phyloP scores from a whole-genome alignment of 64 coral and sea anemone species.

The Montipora cactus region DNA sequence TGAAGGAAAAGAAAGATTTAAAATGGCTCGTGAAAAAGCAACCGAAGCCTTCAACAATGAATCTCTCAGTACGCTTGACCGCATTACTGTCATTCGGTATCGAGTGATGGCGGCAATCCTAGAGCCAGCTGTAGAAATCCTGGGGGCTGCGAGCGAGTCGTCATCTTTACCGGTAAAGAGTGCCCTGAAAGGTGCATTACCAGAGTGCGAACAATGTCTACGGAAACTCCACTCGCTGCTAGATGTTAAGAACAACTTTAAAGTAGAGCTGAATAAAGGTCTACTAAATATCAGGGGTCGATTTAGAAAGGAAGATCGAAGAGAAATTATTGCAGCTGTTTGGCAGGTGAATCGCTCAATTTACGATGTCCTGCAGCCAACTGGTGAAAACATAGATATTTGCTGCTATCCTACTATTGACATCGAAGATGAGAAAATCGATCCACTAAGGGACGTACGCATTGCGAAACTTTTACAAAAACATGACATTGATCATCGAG shows the following conservation, averaged over 20 bases:
- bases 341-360: constrained; percentile 19
- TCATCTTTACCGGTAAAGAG: not conserved
- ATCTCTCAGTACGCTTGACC: constrained; percentile 15
- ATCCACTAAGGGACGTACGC: not conserved
- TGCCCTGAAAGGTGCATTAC: not conserved
- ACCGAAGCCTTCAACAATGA: constrained; percentile 72
- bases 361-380: not conserved
- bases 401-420: constrained; percentile 4
- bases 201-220: constrained; percentile 52
- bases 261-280: not conserved
- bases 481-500: not conserved
- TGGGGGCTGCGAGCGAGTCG: too few relatives aligned
- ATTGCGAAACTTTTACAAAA: not conserved
- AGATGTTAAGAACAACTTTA: constrained; percentile 23
- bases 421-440: not conserved
- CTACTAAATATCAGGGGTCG: not conserved
- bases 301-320: not conserved
- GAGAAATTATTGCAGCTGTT: constrained; percentile 24
- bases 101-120: constrained; percentile 52
- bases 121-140: not conserved
- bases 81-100: constrained; percentile 44
- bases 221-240: constrained; percentile 37
- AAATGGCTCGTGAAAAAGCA: constrained; percentile 34
- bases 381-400: not conserved
- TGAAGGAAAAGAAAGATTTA: constrained; percentile 48